Percentiles rank a stretch among this genome's conserved stretches.
Evolutionary conservation across 37 sponge, comb jelly and placozoan genomes (phyloP).

Genomic region (Diacarnus erythraeanus): DNA sequence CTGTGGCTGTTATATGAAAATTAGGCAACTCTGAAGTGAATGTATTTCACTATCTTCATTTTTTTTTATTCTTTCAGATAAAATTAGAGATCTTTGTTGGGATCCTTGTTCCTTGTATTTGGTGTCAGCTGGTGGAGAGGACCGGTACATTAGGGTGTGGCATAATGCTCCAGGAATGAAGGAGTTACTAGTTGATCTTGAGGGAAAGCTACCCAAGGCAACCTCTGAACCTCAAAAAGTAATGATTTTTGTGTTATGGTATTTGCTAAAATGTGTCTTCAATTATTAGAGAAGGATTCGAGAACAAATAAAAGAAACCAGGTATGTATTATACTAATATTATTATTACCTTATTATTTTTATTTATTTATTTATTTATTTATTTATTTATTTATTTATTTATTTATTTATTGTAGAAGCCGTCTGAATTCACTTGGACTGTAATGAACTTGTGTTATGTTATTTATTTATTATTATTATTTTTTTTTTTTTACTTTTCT

Average conservation of each 20-base stretch:
- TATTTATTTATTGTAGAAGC: constrained; percentile 1
- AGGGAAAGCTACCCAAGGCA: constrained; percentile 51
- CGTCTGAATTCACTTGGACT: constrained; percentile 14
- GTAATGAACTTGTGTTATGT: background rate
- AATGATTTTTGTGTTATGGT: background rate
- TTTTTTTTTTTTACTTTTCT: no score
- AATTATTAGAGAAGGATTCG: constrained; percentile 17
- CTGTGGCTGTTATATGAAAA: background rate
- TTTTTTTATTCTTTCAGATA: constrained; percentile 28
- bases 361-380: background rate
- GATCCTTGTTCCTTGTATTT: constrained; percentile 63
- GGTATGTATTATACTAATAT: background rate
- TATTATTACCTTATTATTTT: background rate
- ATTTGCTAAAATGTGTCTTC: no score
- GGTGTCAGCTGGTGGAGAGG: constrained; percentile 69
- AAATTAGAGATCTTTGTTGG: constrained; percentile 59
- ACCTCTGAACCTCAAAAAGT: constrained; percentile 70
- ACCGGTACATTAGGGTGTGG: constrained; percentile 74
- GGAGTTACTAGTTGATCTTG: constrained; percentile 45
- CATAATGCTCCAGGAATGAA: constrained; percentile 70
- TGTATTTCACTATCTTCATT: background rate
- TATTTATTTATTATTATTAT: background rate
- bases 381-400: background rate
- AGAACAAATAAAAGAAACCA: constrained; percentile 24
- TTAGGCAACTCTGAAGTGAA: background rate